phyloP scores from a whole-genome alignment of 2,113 vertebrate genomes.

The Grus americana region DNA sequence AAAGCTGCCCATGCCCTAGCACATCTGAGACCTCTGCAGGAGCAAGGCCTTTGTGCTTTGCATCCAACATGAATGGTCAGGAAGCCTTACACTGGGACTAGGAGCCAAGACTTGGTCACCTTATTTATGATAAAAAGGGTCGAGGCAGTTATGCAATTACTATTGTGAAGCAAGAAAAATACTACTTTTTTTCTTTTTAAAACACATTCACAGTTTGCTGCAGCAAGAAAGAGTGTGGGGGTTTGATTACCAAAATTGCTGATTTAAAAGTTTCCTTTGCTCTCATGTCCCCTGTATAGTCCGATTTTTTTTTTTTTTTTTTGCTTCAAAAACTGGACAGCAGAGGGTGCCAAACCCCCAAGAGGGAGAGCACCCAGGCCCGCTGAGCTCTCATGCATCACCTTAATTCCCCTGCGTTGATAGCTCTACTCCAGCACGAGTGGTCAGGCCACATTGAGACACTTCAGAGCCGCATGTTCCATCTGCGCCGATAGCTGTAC shows the following conservation, averaged over 20 bases:
- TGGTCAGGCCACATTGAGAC: background rate
- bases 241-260: background rate
- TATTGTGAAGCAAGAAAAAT: background rate
- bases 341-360: slow-evolving; percentile 64
- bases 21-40: background rate
- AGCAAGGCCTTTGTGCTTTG: background rate
- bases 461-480: background rate
- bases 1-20: background rate
- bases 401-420: background rate
- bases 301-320: too few relatives aligned
- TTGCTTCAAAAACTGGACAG: background rate
- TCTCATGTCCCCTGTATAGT: rapidly evolving
- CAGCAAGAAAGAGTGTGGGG: background rate
- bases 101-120: background rate
- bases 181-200: background rate
- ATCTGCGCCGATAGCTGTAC: background rate
- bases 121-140: background rate
- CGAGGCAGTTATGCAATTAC: background rate
- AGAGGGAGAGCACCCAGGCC: slow-evolving; percentile 32
- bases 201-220: background rate
- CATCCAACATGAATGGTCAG: background rate
- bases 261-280: background rate
- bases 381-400: background rate
- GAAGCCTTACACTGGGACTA: background rate
- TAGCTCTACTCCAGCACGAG: background rate